Evolutionary conservation across 2,888 invertebrate genomes (phyloP), one percentile per base, ranked within the genome.

Genomic region (Mamestra brassicae): DNA sequence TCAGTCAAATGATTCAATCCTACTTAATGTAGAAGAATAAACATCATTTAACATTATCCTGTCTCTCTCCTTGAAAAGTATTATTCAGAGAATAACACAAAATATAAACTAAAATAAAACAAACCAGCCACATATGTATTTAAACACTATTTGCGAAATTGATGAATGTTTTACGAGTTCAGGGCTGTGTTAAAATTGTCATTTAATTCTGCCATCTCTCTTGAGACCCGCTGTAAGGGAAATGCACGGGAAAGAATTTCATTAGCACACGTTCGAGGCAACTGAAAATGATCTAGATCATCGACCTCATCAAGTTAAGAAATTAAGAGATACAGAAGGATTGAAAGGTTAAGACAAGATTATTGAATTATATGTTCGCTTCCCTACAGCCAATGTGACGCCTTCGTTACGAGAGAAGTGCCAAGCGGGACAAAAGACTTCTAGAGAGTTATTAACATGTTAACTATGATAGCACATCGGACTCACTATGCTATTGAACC

Each of bases 171-270:
- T 89, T 87, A 88, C 86, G 85, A 86, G 85, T 84, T 85, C 88
- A 87, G 89, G 85, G 88, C 86, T 89, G 83, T 84, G 86, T 79
- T 90, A 85, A 91, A 91, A 93, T 91, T 89, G 92, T 90, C 92
- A 92, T 93, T 92, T 93, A 92, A 92, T 92, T 93, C 90, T 85
- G 85, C 84, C 86, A 86, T 87, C 73, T 90, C 91, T 88, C 90
- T 79, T 61, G 84, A 87, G 88, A 88, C 81, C 81, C 80, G 82
- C 86, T 85, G 80, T 50, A 71, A 13, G 84, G 81, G 60, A 85
- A 88, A 89, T 78, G 89, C 74, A 91, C 85, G 74, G 66, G 15
- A 0, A 6, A 3, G 8, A 17, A 64, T 71, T 57, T 3, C 15
- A 63, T 0, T 10, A n/a, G 55, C 3, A 10, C n/a, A 15, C 52